Percentiles rank a stretch among this genome's conserved stretches.
Evolutionary conservation across 2,797 vertebrate genomes (phyloP).

Genomic region (Rhynchotus rufescens): DNA sequence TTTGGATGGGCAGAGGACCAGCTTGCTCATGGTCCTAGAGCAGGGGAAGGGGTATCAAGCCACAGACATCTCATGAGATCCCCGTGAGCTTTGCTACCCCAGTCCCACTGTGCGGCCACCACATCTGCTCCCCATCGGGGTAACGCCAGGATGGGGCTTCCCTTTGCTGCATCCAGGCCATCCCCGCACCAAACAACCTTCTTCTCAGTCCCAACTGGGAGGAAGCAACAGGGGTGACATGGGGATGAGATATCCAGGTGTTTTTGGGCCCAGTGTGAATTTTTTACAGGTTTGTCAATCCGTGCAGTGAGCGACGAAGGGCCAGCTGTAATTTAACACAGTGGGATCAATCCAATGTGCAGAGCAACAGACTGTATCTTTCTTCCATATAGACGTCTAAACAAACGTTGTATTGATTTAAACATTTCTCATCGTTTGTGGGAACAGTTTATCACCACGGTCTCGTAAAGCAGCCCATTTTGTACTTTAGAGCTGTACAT

Average conservation of each 20-base stretch:
- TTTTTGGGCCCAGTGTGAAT: conserved; percentile 25
- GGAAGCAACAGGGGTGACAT: conserved; percentile 58
- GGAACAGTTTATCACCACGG: not conserved
- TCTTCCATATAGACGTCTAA: conserved; percentile 42
- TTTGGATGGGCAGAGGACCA: fast-evolving
- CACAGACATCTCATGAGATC: not conserved
- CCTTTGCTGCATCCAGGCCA: not conserved
- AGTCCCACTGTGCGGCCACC: not conserved
- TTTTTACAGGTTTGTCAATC: conserved; percentile 59
- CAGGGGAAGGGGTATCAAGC: not conserved
- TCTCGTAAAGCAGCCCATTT: conserved; percentile 21
- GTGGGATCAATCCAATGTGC: conserved; percentile 37
- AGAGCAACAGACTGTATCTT: conserved; percentile 49
- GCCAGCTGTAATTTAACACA: conserved; percentile 45
- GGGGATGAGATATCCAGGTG: conserved; percentile 46
- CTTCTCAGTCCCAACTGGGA: conserved; percentile 50
- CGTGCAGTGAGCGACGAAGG: conserved; percentile 46
- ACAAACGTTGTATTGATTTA: conserved; percentile 62
- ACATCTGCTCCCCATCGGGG: conserved; percentile 75
- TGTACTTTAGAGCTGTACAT: not conserved
- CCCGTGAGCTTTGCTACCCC: too few relatives aligned
- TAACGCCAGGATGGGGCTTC: not conserved
- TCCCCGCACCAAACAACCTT: conserved; percentile 28
- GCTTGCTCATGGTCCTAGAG: not conserved
- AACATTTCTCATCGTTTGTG: conserved; percentile 57